phyloP scores from a whole-genome alignment of 2,888 invertebrate genomes.

The Campoletis raptor region DNA sequence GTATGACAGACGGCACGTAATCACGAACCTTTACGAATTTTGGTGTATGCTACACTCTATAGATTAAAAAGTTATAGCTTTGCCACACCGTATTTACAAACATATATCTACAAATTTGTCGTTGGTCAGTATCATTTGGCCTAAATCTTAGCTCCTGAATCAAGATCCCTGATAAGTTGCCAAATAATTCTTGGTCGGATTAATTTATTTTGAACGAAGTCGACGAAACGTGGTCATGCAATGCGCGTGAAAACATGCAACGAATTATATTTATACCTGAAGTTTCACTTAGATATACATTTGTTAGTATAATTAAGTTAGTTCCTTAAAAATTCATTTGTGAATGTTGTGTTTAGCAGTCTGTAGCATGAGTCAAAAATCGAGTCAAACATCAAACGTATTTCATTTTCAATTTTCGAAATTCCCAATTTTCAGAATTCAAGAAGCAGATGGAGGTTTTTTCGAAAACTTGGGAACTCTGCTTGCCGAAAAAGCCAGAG shows the following conservation, averaged over 20 bases:
- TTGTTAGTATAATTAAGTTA: conserved; percentile 6
- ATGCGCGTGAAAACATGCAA: conserved; percentile 9
- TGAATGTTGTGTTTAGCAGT: not conserved
- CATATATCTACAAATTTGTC: conserved; percentile 34
- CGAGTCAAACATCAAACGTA: not conserved
- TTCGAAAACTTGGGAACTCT: conserved; percentile 93
- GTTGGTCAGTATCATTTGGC: conserved; percentile 50
- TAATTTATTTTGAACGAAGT: conserved; percentile 38
- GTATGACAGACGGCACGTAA: conserved; percentile 3
- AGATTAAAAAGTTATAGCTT: not conserved
- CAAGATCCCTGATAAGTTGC: conserved; percentile 44
- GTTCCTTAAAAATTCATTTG: conserved; percentile 8
- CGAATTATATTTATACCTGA: not conserved
- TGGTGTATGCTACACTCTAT: not conserved
- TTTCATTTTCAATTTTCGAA: not conserved
- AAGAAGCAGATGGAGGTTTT: conserved; percentile 93
- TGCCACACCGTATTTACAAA: not conserved
- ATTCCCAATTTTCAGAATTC: conserved; percentile 87
- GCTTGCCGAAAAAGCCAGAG: conserved; percentile 84
- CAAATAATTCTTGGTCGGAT: conserved; percentile 47
- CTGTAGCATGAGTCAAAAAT: conserved; percentile 34
- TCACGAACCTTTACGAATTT: conserved; percentile 3
- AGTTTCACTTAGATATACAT: too few relatives aligned
- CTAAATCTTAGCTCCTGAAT: conserved; percentile 38
- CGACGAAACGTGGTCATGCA: conserved; percentile 48